Evolutionary conservation across 2,797 vertebrate species (phyloP).

Genomic region (Sparus aurata): DNA sequence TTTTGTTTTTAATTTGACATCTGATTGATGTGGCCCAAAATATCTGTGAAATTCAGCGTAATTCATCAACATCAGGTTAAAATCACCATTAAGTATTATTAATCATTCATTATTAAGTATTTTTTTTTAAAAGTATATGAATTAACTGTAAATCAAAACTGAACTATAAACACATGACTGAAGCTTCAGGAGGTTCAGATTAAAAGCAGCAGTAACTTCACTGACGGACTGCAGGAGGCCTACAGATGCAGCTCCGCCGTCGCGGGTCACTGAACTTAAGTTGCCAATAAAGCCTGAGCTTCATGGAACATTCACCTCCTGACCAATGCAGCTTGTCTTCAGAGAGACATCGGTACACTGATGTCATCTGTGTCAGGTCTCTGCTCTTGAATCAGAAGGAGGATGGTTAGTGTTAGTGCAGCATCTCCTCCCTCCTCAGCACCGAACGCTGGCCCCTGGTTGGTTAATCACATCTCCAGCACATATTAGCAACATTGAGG

Average conservation of each 20-base stretch:
- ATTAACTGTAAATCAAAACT: background rate
- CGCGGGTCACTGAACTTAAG: conserved; percentile 64
- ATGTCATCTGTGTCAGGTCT: conserved; percentile 38
- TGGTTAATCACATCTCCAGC: too few species aligned
- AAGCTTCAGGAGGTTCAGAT: conserved; percentile 35
- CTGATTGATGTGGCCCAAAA: background rate
- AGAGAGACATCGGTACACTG: conserved; percentile 47
- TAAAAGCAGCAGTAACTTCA: conserved; percentile 12
- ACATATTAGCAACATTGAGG: too few species aligned
- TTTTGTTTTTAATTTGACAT: background rate
- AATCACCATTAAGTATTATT: background rate
- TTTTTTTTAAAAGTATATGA: too few species aligned
- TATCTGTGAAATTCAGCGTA: background rate
- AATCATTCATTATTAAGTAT: too few species aligned
- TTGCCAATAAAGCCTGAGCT: conserved; percentile 52
- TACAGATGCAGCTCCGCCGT: conserved; percentile 18
- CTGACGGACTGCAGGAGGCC: conserved; percentile 6
- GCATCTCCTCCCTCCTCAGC: too few species aligned
- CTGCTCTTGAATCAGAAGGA: conserved; percentile 19
- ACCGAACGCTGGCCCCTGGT: too few species aligned
- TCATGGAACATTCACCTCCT: conserved; percentile 48
- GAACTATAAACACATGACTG: background rate
- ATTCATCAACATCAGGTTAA: background rate
- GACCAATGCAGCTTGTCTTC: conserved; percentile 53
- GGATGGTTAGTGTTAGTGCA: too few species aligned